phyloP scores from a whole-genome alignment of 1,140 invertebrate genomes.

The Phthorimaea operculella region DNA sequence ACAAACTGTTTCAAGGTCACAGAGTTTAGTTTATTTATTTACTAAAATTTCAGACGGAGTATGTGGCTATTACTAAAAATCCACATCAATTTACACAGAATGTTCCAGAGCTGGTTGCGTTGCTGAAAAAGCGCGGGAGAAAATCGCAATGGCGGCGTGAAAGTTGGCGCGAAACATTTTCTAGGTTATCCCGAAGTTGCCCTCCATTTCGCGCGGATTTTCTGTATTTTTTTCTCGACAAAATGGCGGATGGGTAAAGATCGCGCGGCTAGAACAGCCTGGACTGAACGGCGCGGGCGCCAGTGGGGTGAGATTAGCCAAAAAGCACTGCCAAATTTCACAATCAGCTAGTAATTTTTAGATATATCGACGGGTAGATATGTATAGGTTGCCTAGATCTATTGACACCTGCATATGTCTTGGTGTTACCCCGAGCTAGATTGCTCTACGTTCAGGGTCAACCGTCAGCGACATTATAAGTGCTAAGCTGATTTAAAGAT shows the following conservation, averaged over 20 bases:
- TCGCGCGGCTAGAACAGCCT: background rate
- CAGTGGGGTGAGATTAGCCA: slow-evolving; percentile 28
- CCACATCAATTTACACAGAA: too few relatives aligned
- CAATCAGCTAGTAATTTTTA: slow-evolving; percentile 23
- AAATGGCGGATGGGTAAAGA: slow-evolving; percentile 17
- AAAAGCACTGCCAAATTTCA: slow-evolving; percentile 55
- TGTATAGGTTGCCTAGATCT: background rate
- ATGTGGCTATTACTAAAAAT: too few relatives aligned
- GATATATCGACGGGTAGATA: background rate
- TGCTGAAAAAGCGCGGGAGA: too few relatives aligned
- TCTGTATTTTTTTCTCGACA: slow-evolving; percentile 3
- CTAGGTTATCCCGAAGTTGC: background rate
- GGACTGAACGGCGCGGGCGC: slow-evolving; percentile 28
- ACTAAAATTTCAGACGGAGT: too few relatives aligned
- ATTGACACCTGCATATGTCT: too few relatives aligned
- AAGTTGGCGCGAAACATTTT: background rate
- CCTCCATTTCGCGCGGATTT: background rate
- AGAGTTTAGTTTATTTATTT: too few relatives aligned
- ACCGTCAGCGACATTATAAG: too few relatives aligned
- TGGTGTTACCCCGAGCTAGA: too few relatives aligned
- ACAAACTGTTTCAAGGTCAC: too few relatives aligned
- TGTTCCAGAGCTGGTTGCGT: too few relatives aligned
- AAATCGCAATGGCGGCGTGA: background rate
- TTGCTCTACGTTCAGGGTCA: too few relatives aligned
- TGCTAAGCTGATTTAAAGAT: too few relatives aligned